Evolutionary conservation across 30 jellyfish, hydroid and myxozoan genomes (phyloP), one percentile per base, ranked within the genome.

Genomic region (Turritopsis rubra): DNA sequence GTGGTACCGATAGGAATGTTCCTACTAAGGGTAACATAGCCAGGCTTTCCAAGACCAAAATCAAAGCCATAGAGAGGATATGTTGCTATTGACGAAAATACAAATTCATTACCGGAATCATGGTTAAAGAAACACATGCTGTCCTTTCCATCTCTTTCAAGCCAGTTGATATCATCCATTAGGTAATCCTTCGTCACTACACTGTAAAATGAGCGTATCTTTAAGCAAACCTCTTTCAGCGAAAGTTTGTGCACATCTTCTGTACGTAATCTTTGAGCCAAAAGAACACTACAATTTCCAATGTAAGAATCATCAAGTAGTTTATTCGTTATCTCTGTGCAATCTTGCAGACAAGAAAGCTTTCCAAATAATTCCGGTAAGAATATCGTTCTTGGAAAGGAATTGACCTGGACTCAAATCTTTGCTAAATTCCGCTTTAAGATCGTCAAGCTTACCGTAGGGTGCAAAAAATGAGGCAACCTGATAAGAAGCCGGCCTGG

Each of bases 321-420:
- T 41, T 5, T 41, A 41, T 41, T 41, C 60, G 13, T 41, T 41
- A 13, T 41, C 13, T 41, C 60, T 41, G 60, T 41, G 60, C 5
- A 41, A 13, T 41, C 60, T 41, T 41, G 60, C 60, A 68, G 16
- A 8, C 28, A 68, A 17, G 9, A 8, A 7, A 27, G 77, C 77
- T 68, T 68, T 68, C 77, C 77, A 68, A n/a, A 68, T 68, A 68
- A 68, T 68, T 7, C 77, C 77, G 19, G 77, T 68, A n/a, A 68
- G 8, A 8, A 68, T 27, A 1, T 68, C 77, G 21, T 68, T 68
- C 0, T 68, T 68, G 30, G 77, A 68, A n/a, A 68, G 28, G 19
- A n/a, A 68, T 9, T n/a, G 31, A 68, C 77, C 30, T n/a, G 28
- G 31, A 1, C 21, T 16, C 77, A 9, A 68, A 9, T n/a, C 30